Conservation (phyloP, 1,140 invertebrate species). For the Helicoverpa zea region DNA sequence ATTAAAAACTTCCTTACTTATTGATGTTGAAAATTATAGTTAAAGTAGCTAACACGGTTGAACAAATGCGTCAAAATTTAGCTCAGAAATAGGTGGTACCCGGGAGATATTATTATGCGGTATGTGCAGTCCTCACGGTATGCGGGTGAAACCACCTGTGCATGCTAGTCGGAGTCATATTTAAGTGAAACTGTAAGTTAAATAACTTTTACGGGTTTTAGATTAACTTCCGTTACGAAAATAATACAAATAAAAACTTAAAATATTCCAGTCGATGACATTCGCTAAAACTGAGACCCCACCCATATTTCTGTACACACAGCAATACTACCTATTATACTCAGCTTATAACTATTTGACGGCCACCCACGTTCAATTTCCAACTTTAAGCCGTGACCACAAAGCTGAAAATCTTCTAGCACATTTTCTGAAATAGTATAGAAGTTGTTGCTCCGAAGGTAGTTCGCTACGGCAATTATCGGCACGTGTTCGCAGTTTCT, state of each 20-base stretch:
- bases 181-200: too few relatives aligned
- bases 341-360: constrained; percentile 37
- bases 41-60: too few relatives aligned
- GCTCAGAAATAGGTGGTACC: too few relatives aligned
- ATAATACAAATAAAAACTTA: neutral
- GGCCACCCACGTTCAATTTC: neutral
- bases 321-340: constrained; percentile 35
- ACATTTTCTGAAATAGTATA: constrained; percentile 25
- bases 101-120: too few relatives aligned
- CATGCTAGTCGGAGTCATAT: too few relatives aligned
- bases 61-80: too few relatives aligned
- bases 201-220: too few relatives aligned
- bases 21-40: too few relatives aligned
- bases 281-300: neutral
- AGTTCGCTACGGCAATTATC: constrained; percentile 55
- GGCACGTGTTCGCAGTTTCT: constrained; percentile 55
- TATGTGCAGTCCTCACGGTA: too few relatives aligned
- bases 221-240: too few relatives aligned
- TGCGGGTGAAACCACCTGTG: too few relatives aligned
- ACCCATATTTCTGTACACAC: constrained; percentile 36
- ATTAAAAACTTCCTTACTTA: too few relatives aligned
- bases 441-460: constrained; percentile 49
- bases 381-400: neutral
- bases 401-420: constrained; percentile 27
- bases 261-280: neutral